Conservation (phyloP, 2,113 vertebrate species). For the Aleadryas rufinucha region DNA sequence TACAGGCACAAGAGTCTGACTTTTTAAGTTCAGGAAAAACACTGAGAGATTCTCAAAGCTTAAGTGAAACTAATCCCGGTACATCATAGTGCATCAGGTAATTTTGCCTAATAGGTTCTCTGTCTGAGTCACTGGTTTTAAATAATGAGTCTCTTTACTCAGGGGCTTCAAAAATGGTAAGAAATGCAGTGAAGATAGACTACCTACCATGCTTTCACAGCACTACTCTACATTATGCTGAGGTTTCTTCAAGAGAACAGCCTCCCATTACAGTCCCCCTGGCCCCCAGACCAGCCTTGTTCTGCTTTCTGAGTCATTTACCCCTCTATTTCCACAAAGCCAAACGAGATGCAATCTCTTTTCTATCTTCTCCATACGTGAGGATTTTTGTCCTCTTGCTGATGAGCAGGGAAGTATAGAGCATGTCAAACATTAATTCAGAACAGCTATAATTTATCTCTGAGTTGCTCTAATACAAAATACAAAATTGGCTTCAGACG, state of each 20-base stretch:
- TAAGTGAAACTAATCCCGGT: not conserved
- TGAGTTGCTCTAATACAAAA: not conserved
- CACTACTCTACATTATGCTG: not conserved
- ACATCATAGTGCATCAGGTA: not conserved
- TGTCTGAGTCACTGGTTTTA: not conserved
- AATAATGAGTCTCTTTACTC: not conserved
- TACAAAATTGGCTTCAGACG: not conserved
- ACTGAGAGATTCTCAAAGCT: not conserved
- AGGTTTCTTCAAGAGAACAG: not conserved
- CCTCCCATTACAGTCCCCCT: not conserved
- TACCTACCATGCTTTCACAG: not conserved
- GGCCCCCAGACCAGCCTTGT: not conserved
- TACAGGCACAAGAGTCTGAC: not conserved
- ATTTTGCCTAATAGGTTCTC: not conserved
- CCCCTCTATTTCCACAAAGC: not conserved
- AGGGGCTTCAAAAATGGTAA: not conserved
- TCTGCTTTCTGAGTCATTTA: not conserved
- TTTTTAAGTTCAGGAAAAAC: not conserved
- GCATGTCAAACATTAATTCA: not conserved
- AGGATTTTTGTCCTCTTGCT: not conserved
- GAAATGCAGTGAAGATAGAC: not conserved
- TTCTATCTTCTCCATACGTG: not conserved
- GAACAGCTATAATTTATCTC: not conserved
- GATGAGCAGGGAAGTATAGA: not conserved
- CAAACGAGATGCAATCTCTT: not conserved